A percentile compares a stretch with the other conserved stretches of the same genome.
Evolutionary conservation across 2,113 vertebrate genomes (phyloP).

Genomic region (Panthera uncia): DNA sequence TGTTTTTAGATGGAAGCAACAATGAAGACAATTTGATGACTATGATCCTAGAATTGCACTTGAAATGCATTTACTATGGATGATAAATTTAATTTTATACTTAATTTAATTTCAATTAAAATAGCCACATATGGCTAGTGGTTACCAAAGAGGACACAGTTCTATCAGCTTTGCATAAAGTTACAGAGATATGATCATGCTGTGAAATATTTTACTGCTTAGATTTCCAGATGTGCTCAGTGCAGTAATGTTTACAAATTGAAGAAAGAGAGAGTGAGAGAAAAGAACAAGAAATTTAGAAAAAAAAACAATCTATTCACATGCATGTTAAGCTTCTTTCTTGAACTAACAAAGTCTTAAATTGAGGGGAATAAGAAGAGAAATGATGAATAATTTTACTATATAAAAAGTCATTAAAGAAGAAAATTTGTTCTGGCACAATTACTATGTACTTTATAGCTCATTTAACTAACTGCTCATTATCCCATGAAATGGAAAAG

Average conservation of each 20-base stretch:
- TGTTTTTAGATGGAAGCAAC: background rate
- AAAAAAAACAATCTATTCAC: background rate
- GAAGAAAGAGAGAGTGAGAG: background rate
- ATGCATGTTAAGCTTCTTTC: slow-evolving; percentile 11
- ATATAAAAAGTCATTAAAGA: slow-evolving; percentile 56
- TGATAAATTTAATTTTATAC: background rate
- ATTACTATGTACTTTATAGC: slow-evolving; percentile 41
- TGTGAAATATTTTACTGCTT: background rate
- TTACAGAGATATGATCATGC: background rate
- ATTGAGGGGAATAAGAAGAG: background rate
- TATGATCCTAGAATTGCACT: background rate
- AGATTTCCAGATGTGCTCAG: background rate
- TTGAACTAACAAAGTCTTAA: slow-evolving; percentile 21
- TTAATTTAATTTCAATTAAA: background rate
- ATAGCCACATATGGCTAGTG: background rate
- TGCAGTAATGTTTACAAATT: background rate
- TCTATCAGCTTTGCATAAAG: background rate
- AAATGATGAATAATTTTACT: slow-evolving; percentile 38
- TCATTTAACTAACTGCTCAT: slow-evolving; percentile 62
- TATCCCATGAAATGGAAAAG: slow-evolving; percentile 49
- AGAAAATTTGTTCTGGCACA: slow-evolving; percentile 43
- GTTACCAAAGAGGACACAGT: background rate
- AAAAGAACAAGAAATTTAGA: background rate
- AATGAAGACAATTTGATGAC: background rate
- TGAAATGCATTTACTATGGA: background rate